Evolutionary conservation across 2,797 vertebrate genomes (phyloP).

Genomic region (Oceanodroma leucorhoa): DNA sequence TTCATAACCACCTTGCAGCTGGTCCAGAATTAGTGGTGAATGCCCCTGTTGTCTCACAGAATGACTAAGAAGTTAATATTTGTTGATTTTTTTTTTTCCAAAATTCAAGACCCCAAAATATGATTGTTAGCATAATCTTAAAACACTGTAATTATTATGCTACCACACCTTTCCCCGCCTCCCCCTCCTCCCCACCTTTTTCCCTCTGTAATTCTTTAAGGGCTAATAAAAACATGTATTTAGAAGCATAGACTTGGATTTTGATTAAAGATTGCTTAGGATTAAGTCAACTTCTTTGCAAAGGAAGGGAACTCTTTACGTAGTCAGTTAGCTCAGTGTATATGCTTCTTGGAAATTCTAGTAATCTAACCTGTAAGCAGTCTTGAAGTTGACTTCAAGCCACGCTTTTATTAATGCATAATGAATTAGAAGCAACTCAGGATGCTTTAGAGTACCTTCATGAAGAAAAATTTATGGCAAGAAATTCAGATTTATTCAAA

Average conservation of each 20-base stretch:
- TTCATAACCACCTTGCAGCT: conserved; percentile 52
- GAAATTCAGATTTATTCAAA: not conserved
- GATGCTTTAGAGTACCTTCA: not conserved
- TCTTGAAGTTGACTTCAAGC: not conserved
- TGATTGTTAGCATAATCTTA: conserved; percentile 26
- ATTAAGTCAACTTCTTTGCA: not conserved
- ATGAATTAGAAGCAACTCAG: not conserved
- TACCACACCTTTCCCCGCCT: not conserved
- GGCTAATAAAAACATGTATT: not conserved
- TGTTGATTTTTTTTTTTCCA: not conserved
- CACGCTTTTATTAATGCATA: not conserved
- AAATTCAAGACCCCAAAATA: conserved; percentile 40
- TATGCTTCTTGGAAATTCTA: not conserved
- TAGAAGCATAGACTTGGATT: not conserved
- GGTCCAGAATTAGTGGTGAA: conserved; percentile 50
- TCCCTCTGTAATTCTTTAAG: not conserved
- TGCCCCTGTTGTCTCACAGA: conserved; percentile 53
- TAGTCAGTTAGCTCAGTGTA: not conserved
- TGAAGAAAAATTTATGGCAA: not conserved
- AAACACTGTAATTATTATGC: not conserved
- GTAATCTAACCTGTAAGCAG: rapidly evolving
- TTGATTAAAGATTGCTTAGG: not conserved
- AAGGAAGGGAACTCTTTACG: not conserved
- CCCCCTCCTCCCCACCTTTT: not conserved
- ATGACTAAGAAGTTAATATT: conserved; percentile 60